These are phyloP conservation scores for Leptonema lineaticorne DNA, from an alignment of 1,140 invertebrate genomes.

Conservation along the genomic window DNA sequence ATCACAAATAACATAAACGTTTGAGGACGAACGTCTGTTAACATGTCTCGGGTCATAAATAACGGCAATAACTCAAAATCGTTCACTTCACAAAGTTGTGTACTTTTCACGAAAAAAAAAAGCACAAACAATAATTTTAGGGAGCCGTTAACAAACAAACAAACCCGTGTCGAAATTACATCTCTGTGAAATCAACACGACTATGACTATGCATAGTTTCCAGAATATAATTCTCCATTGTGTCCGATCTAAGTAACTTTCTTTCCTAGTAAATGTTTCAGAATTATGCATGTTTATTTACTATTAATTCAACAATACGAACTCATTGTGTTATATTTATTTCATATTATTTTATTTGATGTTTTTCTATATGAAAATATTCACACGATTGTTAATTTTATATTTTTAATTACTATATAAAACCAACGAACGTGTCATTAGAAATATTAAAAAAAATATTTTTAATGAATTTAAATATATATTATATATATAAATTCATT, in stretches of 20 bases:
- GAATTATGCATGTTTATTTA: no score
- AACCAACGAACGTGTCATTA: not conserved
- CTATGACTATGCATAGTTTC: not conserved
- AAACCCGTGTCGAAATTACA: constrained; percentile 22
- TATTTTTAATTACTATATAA: no score
- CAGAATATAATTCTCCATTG: not conserved
- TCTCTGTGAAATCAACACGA: not conserved
- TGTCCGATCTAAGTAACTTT: not conserved
- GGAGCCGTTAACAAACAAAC: constrained; percentile 31
- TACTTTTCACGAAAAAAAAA: not conserved
- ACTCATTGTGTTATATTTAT: no score
- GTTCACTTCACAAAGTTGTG: not conserved
- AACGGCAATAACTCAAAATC: constrained; percentile 19
- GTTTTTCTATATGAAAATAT: no score
- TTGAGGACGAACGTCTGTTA: not conserved
- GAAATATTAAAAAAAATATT: not conserved
- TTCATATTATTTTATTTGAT: no score
- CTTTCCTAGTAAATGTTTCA: constrained; percentile 3
- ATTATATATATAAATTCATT: no score
- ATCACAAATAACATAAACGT: not conserved
- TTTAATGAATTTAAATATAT: not conserved
- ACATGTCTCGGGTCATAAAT: not conserved
- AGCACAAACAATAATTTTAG: constrained; percentile 15
- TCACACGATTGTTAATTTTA: no score
- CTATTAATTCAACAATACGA: no score